A percentile compares a stretch with the other conserved stretches of the same genome.
Evolutionary conservation across 2,113 vertebrate species (phyloP).

Genomic region (Ptychochromis oligacanthus): DNA sequence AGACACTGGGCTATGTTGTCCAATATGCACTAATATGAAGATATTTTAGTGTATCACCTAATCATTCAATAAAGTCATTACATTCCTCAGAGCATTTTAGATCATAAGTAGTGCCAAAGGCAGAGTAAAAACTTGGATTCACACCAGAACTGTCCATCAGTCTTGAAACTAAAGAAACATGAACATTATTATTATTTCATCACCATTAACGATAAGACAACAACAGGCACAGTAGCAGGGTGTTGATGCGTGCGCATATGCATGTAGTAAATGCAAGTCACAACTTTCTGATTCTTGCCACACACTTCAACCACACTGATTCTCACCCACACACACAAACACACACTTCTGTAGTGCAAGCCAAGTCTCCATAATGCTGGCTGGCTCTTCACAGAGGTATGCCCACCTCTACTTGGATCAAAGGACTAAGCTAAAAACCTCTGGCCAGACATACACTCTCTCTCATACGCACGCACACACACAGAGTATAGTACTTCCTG

Average conservation of each 20-base stretch:
- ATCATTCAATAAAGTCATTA: not conserved
- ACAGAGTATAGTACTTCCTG: slow-evolving; percentile 31
- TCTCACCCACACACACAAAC: slow-evolving; percentile 29
- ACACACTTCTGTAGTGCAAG: slow-evolving; percentile 33
- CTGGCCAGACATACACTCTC: slow-evolving; percentile 56
- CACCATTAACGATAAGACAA: slow-evolving; percentile 3
- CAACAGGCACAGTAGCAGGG: not conserved
- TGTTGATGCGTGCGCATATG: not conserved
- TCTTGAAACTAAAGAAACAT: not conserved
- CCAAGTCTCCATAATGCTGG: slow-evolving; percentile 61
- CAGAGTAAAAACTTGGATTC: not conserved
- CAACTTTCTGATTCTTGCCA: slow-evolving; percentile 20
- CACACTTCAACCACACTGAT: not conserved
- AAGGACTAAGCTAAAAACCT: slow-evolving; percentile 65
- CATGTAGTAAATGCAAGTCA: slow-evolving; percentile 14
- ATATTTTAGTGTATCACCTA: not conserved
- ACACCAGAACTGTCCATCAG: not conserved
- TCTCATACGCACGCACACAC: slow-evolving; percentile 15
- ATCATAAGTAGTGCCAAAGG: not conserved
- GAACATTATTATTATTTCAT: not conserved
- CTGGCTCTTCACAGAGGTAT: slow-evolving; percentile 54
- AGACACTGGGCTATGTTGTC: too few relatives aligned
- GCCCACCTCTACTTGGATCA: slow-evolving; percentile 67
- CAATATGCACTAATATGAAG: not conserved
- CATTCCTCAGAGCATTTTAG: not conserved